Evolutionary conservation across 2,113 vertebrate genomes (phyloP).

Genomic region (Galbula dea): DNA sequence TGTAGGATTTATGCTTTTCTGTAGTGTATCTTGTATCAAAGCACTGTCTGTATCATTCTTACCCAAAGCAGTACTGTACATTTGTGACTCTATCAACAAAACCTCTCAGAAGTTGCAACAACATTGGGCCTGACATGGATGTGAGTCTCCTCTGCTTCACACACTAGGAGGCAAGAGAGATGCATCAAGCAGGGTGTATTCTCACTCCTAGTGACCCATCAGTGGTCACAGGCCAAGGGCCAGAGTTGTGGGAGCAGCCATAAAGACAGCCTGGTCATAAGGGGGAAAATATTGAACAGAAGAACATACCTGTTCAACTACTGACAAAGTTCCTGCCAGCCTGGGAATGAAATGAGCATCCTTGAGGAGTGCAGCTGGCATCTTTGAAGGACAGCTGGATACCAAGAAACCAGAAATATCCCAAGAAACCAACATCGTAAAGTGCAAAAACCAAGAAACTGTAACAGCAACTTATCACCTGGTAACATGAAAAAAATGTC

Average conservation of each 20-base stretch:
- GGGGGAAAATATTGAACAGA: neutral
- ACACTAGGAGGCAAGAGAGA: neutral
- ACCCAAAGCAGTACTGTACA: neutral
- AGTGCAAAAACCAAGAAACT: neutral
- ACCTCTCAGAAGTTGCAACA: neutral
- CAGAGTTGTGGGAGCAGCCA: neutral
- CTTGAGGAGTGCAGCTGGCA: neutral
- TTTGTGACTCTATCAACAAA: neutral
- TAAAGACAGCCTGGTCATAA: neutral
- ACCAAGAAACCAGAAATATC: neutral
- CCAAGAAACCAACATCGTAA: accelerated
- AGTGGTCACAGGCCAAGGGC: neutral
- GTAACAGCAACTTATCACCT: neutral
- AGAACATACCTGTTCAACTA: neutral
- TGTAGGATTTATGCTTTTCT: neutral
- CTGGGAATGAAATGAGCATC: neutral
- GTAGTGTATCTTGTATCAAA: neutral
- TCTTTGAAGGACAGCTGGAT: neutral
- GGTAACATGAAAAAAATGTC: neutral
- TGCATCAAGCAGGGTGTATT: neutral
- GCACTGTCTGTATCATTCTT: neutral
- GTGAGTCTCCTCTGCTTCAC: neutral
- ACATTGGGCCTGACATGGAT: neutral
- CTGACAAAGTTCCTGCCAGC: neutral
- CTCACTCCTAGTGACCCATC: neutral